These are phyloP conservation scores for Lepidurus arcticus DNA, from an alignment of 1,140 invertebrate genomes.

Conservation along the genomic window DNA sequence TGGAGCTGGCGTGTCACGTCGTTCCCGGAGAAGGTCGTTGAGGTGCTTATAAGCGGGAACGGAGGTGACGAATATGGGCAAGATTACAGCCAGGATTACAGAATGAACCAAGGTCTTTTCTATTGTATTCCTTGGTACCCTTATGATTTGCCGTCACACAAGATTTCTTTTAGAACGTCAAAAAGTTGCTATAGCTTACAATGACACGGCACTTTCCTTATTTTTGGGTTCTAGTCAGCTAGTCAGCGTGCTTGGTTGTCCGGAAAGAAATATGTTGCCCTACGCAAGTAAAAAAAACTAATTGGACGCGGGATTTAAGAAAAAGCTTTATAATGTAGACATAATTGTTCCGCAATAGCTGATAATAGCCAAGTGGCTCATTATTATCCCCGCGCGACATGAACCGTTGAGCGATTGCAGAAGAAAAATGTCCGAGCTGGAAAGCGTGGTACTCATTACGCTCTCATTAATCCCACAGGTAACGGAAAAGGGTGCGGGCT, in stretches of 20 bases:
- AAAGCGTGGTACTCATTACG: not conserved
- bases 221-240: not conserved
- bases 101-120: conserved; percentile 9
- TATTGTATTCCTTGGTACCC: not conserved
- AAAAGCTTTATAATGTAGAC: not conserved
- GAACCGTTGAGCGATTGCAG: not conserved
- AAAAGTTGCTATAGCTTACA: not conserved
- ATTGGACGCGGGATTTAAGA: not conserved
- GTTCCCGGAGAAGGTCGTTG: conserved; percentile 6
- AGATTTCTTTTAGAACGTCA: not conserved
- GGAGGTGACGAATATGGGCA: conserved; percentile 20
- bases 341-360: not conserved
- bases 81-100: conserved; percentile 14
- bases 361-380: not conserved
- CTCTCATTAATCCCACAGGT: not conserved
- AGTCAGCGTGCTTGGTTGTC: not conserved
- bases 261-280: too few species aligned
- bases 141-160: conserved; percentile 15
- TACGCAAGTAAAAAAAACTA: not conserved
- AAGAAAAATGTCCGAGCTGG: not conserved
- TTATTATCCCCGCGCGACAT: not conserved
- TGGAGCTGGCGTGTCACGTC: conserved; percentile 20
- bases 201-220: not conserved
- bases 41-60: conserved; percentile 10
- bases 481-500: not conserved